These are phyloP conservation scores for Drosophila tani DNA, from an alignment of 1,140 invertebrate species.

Conservation along the genomic window DNA sequence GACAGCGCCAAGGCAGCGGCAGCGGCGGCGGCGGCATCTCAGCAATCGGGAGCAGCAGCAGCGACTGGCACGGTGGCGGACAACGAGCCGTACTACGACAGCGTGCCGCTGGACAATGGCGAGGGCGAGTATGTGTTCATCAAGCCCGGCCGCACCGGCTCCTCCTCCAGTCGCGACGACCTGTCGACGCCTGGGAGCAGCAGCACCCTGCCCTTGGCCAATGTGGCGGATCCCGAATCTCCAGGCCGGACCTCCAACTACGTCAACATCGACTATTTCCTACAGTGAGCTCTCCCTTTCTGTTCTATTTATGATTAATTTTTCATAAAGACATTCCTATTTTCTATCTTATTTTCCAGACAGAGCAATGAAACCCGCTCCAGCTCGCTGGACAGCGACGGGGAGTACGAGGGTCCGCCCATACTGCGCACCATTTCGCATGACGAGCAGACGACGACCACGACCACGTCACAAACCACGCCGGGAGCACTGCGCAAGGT, in stretches of 20 bases:
- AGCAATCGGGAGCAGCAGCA: conserved; percentile 49
- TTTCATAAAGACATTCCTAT: no score
- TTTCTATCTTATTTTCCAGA: conserved; percentile 46
- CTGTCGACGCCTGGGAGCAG: conserved; percentile 88
- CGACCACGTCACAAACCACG: conserved; percentile 66
- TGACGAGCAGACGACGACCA: conserved; percentile 61
- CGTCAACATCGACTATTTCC: conserved; percentile 95
- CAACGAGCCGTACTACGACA: conserved; percentile 93
- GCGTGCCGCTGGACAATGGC: conserved; percentile 90
- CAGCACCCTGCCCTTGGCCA: conserved; percentile 86
- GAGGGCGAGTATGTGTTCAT: conserved; percentile 92
- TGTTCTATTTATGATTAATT: background rate
- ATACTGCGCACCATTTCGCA: conserved; percentile 80
- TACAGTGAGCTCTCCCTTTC: conserved; percentile 87
- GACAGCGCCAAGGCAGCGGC: conserved; percentile 76
- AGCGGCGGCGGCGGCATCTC: conserved; percentile 35
- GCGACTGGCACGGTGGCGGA: conserved; percentile 54
- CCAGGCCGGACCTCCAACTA: conserved; percentile 92
- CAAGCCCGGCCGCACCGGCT: conserved; percentile 88
- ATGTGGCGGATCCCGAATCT: conserved; percentile 88
- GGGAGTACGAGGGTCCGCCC: conserved; percentile 81
- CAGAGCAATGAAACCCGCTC: conserved; percentile 85
- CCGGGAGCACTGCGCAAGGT: conserved; percentile 82
- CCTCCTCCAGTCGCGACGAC: conserved; percentile 87
- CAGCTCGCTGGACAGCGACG: conserved; percentile 85